Conservation (phyloP, 2,797 vertebrate genomes). For the Silurus lanzhouensis region DNA sequence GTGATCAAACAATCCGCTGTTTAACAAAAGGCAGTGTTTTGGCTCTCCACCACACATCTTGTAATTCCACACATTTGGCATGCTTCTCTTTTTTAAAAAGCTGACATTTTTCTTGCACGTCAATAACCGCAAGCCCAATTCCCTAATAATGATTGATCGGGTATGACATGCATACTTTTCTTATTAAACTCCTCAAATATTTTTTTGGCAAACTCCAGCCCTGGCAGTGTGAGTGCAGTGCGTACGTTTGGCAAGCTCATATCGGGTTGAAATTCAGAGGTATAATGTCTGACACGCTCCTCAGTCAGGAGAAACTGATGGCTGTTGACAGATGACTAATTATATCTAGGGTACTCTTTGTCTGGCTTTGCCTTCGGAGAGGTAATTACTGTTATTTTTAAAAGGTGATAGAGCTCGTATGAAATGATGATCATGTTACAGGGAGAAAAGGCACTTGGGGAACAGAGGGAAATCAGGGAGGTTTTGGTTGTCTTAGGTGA, state of each 20-base stretch:
- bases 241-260: slow-evolving; percentile 57
- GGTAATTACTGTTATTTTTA: slow-evolving; percentile 76
- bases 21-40: slow-evolving; percentile 75
- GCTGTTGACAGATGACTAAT: slow-evolving; percentile 78
- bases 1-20: slow-evolving; percentile 59
- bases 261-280: slow-evolving; percentile 71
- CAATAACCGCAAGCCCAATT: slow-evolving; percentile 74
- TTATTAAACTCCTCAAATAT: slow-evolving; percentile 74
- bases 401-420: slow-evolving; percentile 75
- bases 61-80: slow-evolving; percentile 72
- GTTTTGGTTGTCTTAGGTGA: slow-evolving; percentile 36
- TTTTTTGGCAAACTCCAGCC: slow-evolving; percentile 67
- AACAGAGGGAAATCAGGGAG: slow-evolving; percentile 56
- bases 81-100: slow-evolving; percentile 69
- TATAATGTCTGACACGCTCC: slow-evolving; percentile 73
- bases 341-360: slow-evolving; percentile 74
- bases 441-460: slow-evolving; percentile 59
- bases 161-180: slow-evolving; percentile 78
- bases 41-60: slow-evolving; percentile 71
- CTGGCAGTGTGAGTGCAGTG: slow-evolving; percentile 70
- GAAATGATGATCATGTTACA: slow-evolving; percentile 71
- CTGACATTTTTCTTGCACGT: slow-evolving; percentile 75
- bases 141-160: slow-evolving; percentile 77
- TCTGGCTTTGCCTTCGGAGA: slow-evolving; percentile 71
- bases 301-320: slow-evolving; percentile 75